phyloP scores from a whole-genome alignment of 2,797 vertebrate genomes.

The Karalla daura region DNA sequence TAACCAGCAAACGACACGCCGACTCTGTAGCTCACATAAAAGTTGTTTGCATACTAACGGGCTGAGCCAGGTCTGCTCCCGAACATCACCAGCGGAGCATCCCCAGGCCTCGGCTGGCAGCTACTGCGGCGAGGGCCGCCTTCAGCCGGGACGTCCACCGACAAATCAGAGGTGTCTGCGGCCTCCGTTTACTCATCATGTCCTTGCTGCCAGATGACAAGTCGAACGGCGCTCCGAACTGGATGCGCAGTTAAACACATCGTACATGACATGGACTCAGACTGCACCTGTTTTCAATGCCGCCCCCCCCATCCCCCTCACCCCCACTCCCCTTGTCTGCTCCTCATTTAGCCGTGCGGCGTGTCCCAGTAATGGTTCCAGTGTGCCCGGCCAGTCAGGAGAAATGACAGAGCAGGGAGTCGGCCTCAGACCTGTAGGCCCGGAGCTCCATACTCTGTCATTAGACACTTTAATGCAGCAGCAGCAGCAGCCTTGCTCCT shows the following conservation, averaged over 20 bases:
- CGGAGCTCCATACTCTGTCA: slow-evolving; percentile 75
- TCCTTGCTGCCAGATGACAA: not conserved
- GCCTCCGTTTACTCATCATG: not conserved
- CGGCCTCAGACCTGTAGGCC: slow-evolving; percentile 76
- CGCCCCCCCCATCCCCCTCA: not conserved
- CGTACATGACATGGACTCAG: not conserved
- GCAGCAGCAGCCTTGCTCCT: slow-evolving; percentile 60
- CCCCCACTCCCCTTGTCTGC: slow-evolving; percentile 46
- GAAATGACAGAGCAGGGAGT: slow-evolving; percentile 79
- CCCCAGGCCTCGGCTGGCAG: too few relatives aligned
- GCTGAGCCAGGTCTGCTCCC: too few relatives aligned
- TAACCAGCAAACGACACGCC: too few relatives aligned
- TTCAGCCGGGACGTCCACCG: not conserved
- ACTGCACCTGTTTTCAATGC: slow-evolving; percentile 60
- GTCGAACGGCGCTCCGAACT: not conserved
- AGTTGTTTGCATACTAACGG: too few relatives aligned
- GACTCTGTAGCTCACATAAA: too few relatives aligned
- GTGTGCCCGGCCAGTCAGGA: slow-evolving; percentile 61
- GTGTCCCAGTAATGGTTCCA: slow-evolving; percentile 74
- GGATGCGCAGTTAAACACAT: not conserved
- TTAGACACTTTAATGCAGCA: slow-evolving; percentile 77
- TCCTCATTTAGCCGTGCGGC: slow-evolving; percentile 65
- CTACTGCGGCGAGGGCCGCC: too few relatives aligned
- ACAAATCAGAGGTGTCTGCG: not conserved
- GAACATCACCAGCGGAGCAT: too few relatives aligned